These are phyloP conservation scores for Conopomorpha cramerella DNA, from an alignment of 1,140 invertebrate genomes.

Conservation along the genomic window DNA sequence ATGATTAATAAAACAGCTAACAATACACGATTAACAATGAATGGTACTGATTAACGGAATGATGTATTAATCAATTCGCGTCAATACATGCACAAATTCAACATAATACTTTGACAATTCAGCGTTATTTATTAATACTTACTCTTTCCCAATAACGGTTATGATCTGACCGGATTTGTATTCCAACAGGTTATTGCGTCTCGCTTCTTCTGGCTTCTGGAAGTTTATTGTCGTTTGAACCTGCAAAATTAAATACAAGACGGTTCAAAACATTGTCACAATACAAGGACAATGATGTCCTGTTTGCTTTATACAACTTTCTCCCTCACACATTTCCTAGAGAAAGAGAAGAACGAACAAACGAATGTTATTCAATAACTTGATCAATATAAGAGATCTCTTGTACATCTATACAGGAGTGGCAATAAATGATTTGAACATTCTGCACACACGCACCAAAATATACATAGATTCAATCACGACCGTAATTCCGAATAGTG, in stretches of 20 bases:
- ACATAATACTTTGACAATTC: no score
- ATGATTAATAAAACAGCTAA: no score
- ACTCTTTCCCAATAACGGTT: constrained; percentile 91
- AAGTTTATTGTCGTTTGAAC: constrained; percentile 29
- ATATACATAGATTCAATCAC: no score
- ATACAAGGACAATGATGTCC: constrained; percentile 17
- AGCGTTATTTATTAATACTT: constrained; percentile 16
- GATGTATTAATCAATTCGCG: no score
- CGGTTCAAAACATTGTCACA: constrained; percentile 50
- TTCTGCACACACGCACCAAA: no score
- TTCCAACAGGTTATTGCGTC: constrained; percentile 70
- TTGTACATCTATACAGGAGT: no score
- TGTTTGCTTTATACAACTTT: not conserved
- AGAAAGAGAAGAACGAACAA: not conserved
- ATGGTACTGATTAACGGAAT: no score
- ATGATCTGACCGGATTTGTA: constrained; percentile 91
- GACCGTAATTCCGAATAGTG: no score
- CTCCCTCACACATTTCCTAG: not conserved
- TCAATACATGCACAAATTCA: no score
- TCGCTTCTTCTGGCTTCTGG: constrained; percentile 33
- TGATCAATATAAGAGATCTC: not conserved
- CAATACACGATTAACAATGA: no score
- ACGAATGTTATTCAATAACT: not conserved
- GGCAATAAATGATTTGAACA: no score
- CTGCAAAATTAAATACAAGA: no score